Evolutionary conservation across 2,888 invertebrate species (phyloP).

Genomic region (Acanthosepion lycidas): DNA sequence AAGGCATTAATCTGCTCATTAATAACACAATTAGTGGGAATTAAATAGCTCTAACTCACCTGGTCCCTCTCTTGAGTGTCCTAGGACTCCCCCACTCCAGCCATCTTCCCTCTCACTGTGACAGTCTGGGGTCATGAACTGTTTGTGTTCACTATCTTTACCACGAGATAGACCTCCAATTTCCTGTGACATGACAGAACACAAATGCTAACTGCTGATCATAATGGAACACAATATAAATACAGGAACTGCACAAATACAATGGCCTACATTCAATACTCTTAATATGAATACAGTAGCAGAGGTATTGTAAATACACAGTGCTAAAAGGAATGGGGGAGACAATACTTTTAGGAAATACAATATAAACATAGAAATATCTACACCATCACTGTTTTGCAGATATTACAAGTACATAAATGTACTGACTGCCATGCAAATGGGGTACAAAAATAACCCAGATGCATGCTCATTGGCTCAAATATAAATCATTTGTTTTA

Average conservation of each 20-base stretch:
- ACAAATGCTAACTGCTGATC: constrained; percentile 33
- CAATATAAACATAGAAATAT: not conserved
- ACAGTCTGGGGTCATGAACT: constrained; percentile 33
- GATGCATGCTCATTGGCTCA: not conserved
- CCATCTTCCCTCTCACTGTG: constrained; percentile 33
- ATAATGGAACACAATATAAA: not conserved
- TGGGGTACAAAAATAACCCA: not conserved
- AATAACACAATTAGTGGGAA: constrained; percentile 33
- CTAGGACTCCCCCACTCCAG: constrained; percentile 16
- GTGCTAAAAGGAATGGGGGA: not conserved
- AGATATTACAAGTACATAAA: not conserved
- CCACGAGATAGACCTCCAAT: constrained; percentile 33
- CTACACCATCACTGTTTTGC: not conserved
- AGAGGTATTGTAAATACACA: not conserved
- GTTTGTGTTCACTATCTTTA: constrained; percentile 33
- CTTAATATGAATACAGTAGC: constrained; percentile 1
- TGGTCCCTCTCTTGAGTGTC: constrained; percentile 33
- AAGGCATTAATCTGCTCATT: not conserved
- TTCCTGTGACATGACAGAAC: constrained; percentile 15
- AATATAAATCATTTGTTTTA: not conserved
- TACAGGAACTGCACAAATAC: constrained; percentile 33
- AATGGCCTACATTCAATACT: constrained; percentile 11
- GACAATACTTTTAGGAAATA: not conserved
- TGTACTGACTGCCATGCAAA: not conserved
- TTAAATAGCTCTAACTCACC: constrained; percentile 33